Conservation (phyloP, 1,140 invertebrate genomes). For the Sminthurinus signatus region DNA sequence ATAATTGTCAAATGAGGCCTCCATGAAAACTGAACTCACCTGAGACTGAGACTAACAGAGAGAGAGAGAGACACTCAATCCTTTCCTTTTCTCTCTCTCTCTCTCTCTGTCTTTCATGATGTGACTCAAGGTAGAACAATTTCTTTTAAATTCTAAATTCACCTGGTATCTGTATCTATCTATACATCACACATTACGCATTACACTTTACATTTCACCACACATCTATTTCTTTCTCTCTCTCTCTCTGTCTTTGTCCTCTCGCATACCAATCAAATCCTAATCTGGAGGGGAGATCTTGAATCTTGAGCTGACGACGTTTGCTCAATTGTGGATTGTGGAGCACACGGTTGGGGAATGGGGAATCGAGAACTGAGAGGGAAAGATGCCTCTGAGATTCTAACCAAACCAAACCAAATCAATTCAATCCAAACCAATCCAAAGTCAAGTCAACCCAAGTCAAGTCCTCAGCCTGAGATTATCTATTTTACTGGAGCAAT, state of each 20-base stretch:
- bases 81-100: neutral
- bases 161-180: neutral
- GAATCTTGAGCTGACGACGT: too few relatives aligned
- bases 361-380: too few relatives aligned
- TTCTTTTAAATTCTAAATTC: neutral
- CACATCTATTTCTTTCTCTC: constrained; percentile 22
- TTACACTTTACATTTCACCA: too few relatives aligned
- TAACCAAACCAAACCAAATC: too few relatives aligned
- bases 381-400: too few relatives aligned
- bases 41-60: neutral
- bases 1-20: constrained; percentile 31
- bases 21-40: constrained; percentile 22
- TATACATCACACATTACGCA: neutral
- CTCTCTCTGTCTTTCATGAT: constrained; percentile 2
- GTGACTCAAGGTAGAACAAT: neutral
- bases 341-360: too few relatives aligned
- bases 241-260: constrained; percentile 18
- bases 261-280: constrained; percentile 21
- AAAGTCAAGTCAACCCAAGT: too few relatives aligned
- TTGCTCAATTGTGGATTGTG: too few relatives aligned
- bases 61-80: neutral
- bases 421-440: too few relatives aligned
- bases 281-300: too few relatives aligned
- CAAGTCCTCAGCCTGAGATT: too few relatives aligned
- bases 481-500: too few relatives aligned